These are phyloP conservation scores for Crypturellus undulatus DNA, from an alignment of 2,113 vertebrate genomes.

Conservation along the genomic window DNA sequence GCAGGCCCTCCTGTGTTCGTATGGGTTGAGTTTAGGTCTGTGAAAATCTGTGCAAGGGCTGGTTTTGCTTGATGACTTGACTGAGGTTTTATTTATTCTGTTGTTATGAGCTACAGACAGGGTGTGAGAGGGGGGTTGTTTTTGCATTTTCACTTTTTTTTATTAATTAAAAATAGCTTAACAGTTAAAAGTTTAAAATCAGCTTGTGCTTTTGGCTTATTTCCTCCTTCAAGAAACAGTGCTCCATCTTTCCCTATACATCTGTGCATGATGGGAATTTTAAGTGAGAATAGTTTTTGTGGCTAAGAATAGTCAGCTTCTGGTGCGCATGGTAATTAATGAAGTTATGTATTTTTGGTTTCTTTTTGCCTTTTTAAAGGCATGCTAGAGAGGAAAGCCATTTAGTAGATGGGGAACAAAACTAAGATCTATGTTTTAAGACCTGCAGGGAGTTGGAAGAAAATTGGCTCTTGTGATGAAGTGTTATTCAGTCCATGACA, in stretches of 20 bases:
- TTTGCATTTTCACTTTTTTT: not conserved
- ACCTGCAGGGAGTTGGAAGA: conserved; percentile 51
- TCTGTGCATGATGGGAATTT: not conserved
- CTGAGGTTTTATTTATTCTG: not conserved
- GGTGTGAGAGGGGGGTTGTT: too few species aligned
- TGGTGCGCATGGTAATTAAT: not conserved
- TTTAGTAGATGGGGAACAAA: conserved; percentile 58
- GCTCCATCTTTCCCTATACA: not conserved
- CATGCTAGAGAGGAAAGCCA: not conserved
- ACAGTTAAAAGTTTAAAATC: not conserved
- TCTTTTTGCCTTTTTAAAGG: not conserved
- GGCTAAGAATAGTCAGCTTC: not conserved
- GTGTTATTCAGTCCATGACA: conserved; percentile 59
- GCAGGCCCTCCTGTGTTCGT: fast-evolving
- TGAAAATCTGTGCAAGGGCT: not conserved
- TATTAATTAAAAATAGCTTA: not conserved
- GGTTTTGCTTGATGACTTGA: not conserved
- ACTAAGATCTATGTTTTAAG: conserved; percentile 52
- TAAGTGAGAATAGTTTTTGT: not conserved
- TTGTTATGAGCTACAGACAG: not conserved
- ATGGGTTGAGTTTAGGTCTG: not conserved
- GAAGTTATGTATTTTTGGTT: not conserved
- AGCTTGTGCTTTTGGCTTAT: conserved; percentile 2
- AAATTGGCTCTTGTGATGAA: conserved; percentile 69
- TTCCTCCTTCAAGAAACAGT: not conserved